These are phyloP conservation scores for Nerophis lumbriciformis DNA, from an alignment of 2,113 vertebrate species.

Conservation along the genomic window DNA sequence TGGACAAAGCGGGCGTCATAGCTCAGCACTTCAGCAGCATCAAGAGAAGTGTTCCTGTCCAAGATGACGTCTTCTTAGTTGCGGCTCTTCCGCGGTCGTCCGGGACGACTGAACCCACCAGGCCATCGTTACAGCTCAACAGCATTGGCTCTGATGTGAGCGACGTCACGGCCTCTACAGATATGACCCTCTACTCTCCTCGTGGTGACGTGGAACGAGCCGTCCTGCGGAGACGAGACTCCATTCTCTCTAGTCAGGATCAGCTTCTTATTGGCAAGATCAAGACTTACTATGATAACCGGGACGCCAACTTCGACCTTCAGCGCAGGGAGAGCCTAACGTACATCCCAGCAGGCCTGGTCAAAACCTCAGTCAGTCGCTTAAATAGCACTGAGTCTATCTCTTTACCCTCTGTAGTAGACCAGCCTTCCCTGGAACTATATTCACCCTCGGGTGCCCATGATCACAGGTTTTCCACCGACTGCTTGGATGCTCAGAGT, in stretches of 20 bases:
- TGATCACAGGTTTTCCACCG: conserved; percentile 1
- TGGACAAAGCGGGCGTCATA: conserved; percentile 83
- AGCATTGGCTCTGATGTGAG: conserved; percentile 23
- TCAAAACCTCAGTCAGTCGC: conserved; percentile 79
- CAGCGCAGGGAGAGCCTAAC: conserved; percentile 87
- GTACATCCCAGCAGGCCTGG: conserved; percentile 87
- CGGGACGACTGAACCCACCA: conserved; percentile 59
- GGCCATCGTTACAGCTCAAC: conserved; percentile 29
- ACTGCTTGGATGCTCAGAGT: conserved; percentile 23
- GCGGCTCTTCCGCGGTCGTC: conserved; percentile 55
- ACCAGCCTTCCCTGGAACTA: not conserved
- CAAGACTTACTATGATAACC: conserved; percentile 83
- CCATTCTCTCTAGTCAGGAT: conserved; percentile 77
- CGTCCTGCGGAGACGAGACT: conserved; percentile 65
- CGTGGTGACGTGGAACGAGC: conserved; percentile 37
- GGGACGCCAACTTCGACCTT: conserved; percentile 72
- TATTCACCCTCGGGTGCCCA: not conserved
- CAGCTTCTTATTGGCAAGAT: conserved; percentile 85
- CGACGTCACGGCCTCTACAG: conserved; percentile 15
- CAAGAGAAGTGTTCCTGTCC: conserved; percentile 66
- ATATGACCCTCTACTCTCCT: conserved; percentile 44
- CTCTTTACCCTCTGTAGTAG: not conserved
- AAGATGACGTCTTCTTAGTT: conserved; percentile 64
- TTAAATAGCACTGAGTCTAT: conserved; percentile 73
- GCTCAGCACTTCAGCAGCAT: conserved; percentile 77